A percentile compares a stretch with the other conserved stretches of the same genome.
Evolutionary conservation across 2,888 invertebrate genomes (phyloP).

Genomic region (Volucella zonaria): DNA sequence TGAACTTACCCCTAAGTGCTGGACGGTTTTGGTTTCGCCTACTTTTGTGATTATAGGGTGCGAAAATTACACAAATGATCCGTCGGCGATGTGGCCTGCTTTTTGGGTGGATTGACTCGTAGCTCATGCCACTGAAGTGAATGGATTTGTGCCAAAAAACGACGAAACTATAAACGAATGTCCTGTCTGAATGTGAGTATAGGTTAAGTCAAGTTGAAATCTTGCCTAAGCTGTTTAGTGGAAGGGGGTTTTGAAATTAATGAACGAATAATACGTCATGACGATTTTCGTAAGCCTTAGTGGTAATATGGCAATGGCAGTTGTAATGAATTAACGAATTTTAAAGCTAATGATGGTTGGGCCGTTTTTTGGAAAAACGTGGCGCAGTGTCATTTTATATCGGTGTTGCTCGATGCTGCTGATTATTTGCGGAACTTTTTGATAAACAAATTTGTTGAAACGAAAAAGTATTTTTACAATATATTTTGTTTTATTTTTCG

Average conservation of each 20-base stretch:
- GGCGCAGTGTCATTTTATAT: no score
- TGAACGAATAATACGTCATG: slow-evolving; percentile 45
- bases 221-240: slow-evolving; percentile 20
- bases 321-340: slow-evolving; percentile 39
- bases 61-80: slow-evolving; percentile 43
- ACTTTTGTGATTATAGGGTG: slow-evolving; percentile 48
- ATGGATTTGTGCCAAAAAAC: slow-evolving; percentile 13
- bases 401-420: no score
- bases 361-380: background rate
- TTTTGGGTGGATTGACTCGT: slow-evolving; percentile 9
- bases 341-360: background rate
- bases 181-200: background rate
- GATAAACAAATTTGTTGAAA: no score
- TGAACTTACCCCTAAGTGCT: slow-evolving; percentile 54
- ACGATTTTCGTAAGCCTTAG: slow-evolving; percentile 16
- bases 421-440: no score
- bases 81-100: background rate
- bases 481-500: no score
- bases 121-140: slow-evolving; percentile 30
- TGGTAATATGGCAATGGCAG: slow-evolving; percentile 37
- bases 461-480: no score
- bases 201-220: background rate
- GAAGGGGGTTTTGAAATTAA: slow-evolving; percentile 33
- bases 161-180: background rate
- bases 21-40: slow-evolving; percentile 31